These are phyloP conservation scores for Karalla daura DNA, from an alignment of 2,797 vertebrate species.

Conservation along the genomic window DNA sequence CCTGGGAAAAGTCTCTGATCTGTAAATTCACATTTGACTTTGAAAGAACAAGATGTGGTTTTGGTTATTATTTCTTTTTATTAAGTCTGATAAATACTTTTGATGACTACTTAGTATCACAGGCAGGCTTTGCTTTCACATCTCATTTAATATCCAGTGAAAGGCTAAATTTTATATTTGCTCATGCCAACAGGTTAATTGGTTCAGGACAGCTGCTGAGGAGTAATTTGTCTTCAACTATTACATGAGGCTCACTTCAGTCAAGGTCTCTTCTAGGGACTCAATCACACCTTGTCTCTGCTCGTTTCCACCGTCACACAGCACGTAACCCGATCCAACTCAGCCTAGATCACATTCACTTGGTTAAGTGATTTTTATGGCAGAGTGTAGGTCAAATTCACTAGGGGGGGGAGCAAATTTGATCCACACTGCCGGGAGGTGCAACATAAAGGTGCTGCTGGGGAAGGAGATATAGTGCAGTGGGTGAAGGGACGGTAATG, in stretches of 20 bases:
- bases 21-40: neutral
- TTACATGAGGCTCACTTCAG: conserved; percentile 26
- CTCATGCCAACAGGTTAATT: conserved; percentile 45
- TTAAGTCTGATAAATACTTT: neutral
- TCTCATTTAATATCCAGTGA: conserved; percentile 2
- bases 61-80: neutral
- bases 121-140: conserved; percentile 5
- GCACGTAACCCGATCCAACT: conserved; percentile 43
- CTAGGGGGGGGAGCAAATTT: conserved; percentile 47
- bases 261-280: conserved; percentile 34
- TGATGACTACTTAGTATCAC: neutral
- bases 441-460: conserved; percentile 24
- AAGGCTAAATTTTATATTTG: conserved; percentile 18
- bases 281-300: conserved; percentile 35
- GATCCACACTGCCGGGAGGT: conserved; percentile 41
- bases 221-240: conserved; percentile 51
- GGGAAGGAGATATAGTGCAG: conserved; percentile 9
- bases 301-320: conserved; percentile 30
- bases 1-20: neutral
- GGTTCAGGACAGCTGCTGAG: conserved; percentile 37
- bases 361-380: conserved; percentile 58
- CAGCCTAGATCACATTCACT: conserved; percentile 55
- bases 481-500: conserved; percentile 7
- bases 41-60: conserved; percentile 14
- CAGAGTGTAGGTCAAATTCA: conserved; percentile 43